A percentile compares a stretch with the other conserved stretches of the same genome.
phyloP scores from a whole-genome alignment of 2,797 vertebrate species.

The Chloroceryle amazona region DNA sequence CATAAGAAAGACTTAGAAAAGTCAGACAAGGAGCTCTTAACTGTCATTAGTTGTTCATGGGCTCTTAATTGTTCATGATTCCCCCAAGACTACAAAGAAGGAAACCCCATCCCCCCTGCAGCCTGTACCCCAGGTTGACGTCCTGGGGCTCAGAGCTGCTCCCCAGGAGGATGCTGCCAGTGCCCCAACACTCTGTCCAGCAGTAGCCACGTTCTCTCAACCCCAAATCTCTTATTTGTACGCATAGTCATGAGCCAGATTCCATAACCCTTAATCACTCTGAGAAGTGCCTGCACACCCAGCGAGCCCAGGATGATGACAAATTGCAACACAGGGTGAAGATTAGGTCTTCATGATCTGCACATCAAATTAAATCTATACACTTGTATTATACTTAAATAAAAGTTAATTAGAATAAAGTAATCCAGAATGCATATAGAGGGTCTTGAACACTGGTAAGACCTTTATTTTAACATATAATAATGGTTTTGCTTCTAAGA shows the following conservation, averaged over 20 bases:
- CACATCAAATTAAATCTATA: background rate
- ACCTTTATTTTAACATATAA: background rate
- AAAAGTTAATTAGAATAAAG: background rate
- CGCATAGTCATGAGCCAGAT: fast-evolving
- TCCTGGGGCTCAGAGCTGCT: background rate
- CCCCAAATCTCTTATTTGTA: background rate
- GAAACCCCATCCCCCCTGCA: background rate
- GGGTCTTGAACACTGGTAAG: background rate
- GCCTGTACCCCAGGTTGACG: background rate
- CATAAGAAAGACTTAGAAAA: background rate
- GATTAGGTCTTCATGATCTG: background rate
- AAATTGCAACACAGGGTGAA: background rate
- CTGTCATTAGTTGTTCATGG: background rate
- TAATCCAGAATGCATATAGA: background rate
- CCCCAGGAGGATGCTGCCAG: background rate
- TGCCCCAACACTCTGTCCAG: fast-evolving
- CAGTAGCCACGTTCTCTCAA: background rate
- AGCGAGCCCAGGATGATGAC: fast-evolving
- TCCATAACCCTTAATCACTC: background rate
- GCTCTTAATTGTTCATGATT: background rate
- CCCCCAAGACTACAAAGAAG: background rate
- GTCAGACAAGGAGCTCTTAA: background rate
- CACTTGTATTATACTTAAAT: background rate
- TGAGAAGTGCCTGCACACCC: background rate
- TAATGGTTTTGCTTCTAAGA: background rate